Evolutionary conservation across 2,113 vertebrate species (phyloP), one percentile per base, ranked within the genome.

Genomic region (Orthonyx spaldingii): DNA sequence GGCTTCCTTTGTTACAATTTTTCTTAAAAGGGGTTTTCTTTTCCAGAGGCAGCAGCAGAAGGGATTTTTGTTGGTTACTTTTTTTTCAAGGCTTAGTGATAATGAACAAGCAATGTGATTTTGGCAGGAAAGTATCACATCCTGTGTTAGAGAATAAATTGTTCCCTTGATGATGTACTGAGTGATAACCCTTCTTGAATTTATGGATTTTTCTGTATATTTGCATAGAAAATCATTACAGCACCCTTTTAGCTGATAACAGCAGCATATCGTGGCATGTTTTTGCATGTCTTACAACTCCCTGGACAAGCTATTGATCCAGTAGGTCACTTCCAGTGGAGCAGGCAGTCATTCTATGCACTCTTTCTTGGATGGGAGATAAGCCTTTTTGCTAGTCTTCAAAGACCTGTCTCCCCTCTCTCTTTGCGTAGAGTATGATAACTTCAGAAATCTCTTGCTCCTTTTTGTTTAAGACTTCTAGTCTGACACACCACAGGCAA

Each of bases 11-110:
- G 83, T 94, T 91, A 74, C 16, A 11, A 5, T 78, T 89, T 94
- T 84, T 93, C 80, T 94, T 66, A 56, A 75, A 76, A 94, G 72
- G 76, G 47, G 78, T 93, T 92, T 94, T 94, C 15, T 89, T 81
- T 44, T n/a, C 44, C 41, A 70, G 77, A 87, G 60, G 64, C 56
- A 84, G 65, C 35, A 64, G 61, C 64, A 89, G 56, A 70, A 84
- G 86, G 30, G 42, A 74, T 86, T 96, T 94, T 80, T 90, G 33
- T 84, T 89, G 53, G 60, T 81, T 96, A 57, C n/a, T 87, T 82
- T 70, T 87, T 60, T 77, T 75, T 35, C 60, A 81, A 49, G 65
- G 84, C 52, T 69, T 84, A 84, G 66, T 72, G 80, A 92, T 94
- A 95, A 70, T 5, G 4, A 59, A 76, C 84, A 41, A 64, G 75